Evolutionary conservation across 2,797 vertebrate genomes (phyloP).

Genomic region (Galago senegalensis): DNA sequence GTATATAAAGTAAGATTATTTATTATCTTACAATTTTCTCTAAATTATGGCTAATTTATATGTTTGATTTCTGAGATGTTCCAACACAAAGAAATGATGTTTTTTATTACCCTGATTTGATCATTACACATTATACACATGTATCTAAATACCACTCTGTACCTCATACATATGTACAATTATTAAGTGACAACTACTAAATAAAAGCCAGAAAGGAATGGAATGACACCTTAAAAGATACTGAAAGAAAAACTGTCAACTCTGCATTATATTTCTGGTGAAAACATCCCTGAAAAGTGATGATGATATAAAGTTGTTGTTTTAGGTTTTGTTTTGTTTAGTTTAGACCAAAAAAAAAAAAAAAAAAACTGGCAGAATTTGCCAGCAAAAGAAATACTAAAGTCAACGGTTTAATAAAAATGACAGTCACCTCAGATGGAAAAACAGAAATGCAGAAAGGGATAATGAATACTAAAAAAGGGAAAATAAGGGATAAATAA

Average conservation of each 20-base stretch:
- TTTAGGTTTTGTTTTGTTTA: no score
- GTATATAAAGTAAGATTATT: not conserved
- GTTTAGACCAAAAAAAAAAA: not conserved
- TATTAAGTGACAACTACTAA: not conserved
- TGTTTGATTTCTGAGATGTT: not conserved
- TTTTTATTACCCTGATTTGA: not conserved
- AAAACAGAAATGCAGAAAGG: not conserved
- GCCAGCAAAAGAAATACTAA: conserved; percentile 10
- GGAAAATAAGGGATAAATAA: not conserved
- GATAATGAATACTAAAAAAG: conserved; percentile 5
- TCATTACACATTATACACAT: not conserved
- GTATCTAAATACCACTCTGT: not conserved
- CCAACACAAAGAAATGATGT: not conserved
- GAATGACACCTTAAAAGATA: not conserved
- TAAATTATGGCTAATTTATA: not conserved
- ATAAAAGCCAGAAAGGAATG: conserved; percentile 2
- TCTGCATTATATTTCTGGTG: not conserved
- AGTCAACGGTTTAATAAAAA: not conserved
- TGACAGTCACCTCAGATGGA: not conserved
- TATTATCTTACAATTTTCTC: not conserved
- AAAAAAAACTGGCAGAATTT: not conserved
- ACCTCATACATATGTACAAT: not conserved
- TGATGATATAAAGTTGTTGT: not conserved
- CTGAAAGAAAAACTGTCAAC: not conserved
- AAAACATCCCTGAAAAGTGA: not conserved